Base-by-base conservation (phyloP, 2,797 vertebrate species). In the Alca torda region DNA sequence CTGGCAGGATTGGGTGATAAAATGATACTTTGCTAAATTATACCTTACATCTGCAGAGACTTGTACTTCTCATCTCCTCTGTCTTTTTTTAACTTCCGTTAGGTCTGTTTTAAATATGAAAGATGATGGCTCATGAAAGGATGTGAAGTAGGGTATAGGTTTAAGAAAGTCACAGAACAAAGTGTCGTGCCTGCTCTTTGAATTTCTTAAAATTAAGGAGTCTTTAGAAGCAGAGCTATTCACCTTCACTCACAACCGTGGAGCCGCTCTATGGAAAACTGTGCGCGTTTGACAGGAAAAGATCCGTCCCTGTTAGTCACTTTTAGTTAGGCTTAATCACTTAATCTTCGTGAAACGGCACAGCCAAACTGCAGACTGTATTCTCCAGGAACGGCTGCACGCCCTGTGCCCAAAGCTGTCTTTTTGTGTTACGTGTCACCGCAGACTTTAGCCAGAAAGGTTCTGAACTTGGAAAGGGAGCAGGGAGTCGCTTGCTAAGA, bases 141-240 rank as follows among this genome's bases (percentile, higher is more conserved):
- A 89, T 87, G 80, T 84, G 96, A 93, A 97, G 97, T 96, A 93
- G 91, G 86, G 78, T 97, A 82, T 53, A 76, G 94, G 89, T 95
- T 98, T 98, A 97, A 98, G 97, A 96, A 98, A 97, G 94, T 93
- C 95, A 96, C 67, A 97, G 98, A 98, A 98, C 98, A 98, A 98
- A 98, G 97, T 89, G 72, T 74, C 10, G 1, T 92, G 91, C 83
- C 57, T 35, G 87, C 86, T 97, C 97, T 98, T 98, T 97, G 98
- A 98, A 97, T 98, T 97, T 95, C 97, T 98, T 98, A 91, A 98
- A 98, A 98, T 98, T 98, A 97, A 96, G 95, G 73, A 87, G 90
- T 95, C 97, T 97, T 97, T 97, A 98, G 97, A 97, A 97, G 96
- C 69, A 95, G 93, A 92, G 95, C 96, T 92, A 74, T 96, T 98